These are phyloP conservation scores for Gavialis gangeticus DNA, from an alignment of 2,113 vertebrate species.

Conservation along the genomic window DNA sequence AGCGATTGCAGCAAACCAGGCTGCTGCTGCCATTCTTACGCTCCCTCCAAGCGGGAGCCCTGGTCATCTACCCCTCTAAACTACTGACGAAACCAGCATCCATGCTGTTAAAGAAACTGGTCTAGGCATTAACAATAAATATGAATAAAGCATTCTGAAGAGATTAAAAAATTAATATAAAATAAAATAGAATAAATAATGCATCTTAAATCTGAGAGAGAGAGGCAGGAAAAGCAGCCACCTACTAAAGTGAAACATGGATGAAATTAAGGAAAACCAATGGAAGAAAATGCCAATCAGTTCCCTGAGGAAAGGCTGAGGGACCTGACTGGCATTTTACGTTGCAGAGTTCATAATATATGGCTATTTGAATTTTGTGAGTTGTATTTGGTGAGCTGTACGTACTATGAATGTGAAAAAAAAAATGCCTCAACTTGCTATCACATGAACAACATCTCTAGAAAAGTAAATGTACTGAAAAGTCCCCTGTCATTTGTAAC, in stretches of 20 bases:
- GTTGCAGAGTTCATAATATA: not conserved
- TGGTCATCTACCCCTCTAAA: no score
- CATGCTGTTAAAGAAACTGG: not conserved
- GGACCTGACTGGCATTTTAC: not conserved
- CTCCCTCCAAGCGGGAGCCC: no score
- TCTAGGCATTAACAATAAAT: not conserved
- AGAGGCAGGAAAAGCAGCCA: not conserved
- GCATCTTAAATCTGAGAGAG: not conserved
- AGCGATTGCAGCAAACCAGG: no score
- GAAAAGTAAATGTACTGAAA: not conserved
- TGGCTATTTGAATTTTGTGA: not conserved
- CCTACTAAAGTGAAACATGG: not conserved
- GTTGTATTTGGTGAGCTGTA: not conserved
- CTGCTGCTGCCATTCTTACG: no score
- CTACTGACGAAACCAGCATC: not conserved
- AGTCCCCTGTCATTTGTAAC: not conserved
- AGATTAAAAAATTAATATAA: not conserved
- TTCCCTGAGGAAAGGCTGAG: not conserved
- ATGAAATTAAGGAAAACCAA: not conserved
- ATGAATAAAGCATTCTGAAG: not conserved
- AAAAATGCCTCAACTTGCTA: not conserved
- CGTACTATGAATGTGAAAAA: not conserved
- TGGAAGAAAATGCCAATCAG: not conserved
- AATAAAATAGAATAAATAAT: not conserved
- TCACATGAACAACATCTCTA: not conserved